Percentiles rank a stretch among this genome's conserved stretches.
phyloP scores from a whole-genome alignment of 2,113 vertebrate species.

The Corythornis vintsioides region DNA sequence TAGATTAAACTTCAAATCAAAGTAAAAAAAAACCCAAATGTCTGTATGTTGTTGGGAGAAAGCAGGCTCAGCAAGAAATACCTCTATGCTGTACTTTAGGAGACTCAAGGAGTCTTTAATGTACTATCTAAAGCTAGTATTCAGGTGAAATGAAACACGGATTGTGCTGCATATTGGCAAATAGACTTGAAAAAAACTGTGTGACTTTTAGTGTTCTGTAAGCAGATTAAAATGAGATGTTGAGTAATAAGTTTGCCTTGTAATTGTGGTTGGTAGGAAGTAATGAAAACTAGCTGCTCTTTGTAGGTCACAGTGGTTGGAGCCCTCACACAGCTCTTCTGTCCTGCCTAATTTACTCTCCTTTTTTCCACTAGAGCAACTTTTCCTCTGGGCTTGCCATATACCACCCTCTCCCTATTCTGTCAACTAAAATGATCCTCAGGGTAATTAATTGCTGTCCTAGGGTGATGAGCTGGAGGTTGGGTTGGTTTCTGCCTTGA shows the following conservation, averaged over 20 bases:
- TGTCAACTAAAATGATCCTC: background rate
- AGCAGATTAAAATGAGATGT: background rate
- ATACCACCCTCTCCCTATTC: background rate
- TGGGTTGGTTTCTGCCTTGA: background rate
- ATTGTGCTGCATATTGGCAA: background rate
- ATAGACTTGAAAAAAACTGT: background rate
- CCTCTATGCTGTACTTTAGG: background rate
- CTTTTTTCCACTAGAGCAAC: background rate
- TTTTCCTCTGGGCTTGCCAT: background rate
- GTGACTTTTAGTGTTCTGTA: background rate
- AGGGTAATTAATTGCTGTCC: background rate
- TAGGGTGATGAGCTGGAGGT: background rate
- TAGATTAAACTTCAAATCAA: background rate
- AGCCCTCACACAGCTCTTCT: background rate
- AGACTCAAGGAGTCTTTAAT: background rate
- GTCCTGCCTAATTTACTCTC: background rate
- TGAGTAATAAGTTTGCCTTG: background rate
- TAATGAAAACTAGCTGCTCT: background rate
- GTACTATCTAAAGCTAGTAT: background rate
- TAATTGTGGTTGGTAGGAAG: background rate
- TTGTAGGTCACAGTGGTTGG: background rate
- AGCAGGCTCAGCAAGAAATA: background rate
- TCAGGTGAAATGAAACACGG: background rate
- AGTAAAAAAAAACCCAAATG: background rate
- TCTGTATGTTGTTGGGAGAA: background rate